These are phyloP conservation scores for Lycocorax pyrrhopterus DNA, from an alignment of 2,113 vertebrate species.

Conservation along the genomic window DNA sequence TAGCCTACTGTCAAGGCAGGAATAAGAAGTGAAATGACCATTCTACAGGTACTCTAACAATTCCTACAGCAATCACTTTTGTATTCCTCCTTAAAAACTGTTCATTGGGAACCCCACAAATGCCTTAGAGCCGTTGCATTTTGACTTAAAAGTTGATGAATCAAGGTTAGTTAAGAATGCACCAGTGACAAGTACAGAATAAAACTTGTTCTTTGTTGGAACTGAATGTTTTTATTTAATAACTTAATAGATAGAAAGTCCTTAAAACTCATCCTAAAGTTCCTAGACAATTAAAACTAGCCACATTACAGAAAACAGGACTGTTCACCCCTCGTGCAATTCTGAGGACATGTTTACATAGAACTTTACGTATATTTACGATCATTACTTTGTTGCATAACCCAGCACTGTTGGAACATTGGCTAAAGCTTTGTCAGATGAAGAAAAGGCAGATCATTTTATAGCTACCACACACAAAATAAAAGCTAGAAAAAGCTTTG, in stretches of 20 bases:
- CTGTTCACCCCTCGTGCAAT: neutral
- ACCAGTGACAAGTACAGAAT: neutral
- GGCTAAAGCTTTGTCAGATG: neutral
- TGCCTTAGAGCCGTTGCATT: neutral
- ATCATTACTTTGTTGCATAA: conserved; percentile 24
- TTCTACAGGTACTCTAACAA: neutral
- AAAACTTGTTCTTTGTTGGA: neutral
- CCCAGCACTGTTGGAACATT: neutral
- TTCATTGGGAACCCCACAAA: neutral
- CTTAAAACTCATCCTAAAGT: neutral
- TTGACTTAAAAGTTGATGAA: neutral
- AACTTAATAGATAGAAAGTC: neutral
- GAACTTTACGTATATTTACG: neutral
- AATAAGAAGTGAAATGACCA: neutral
- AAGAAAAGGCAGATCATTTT: conserved; percentile 32
- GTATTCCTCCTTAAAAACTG: neutral
- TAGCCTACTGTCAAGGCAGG: neutral
- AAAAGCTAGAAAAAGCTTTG: conserved; percentile 27
- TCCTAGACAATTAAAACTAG: neutral
- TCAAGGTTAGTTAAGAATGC: neutral
- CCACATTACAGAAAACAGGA: neutral
- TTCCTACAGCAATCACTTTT: neutral
- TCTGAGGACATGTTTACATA: neutral
- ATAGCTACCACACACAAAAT: neutral
- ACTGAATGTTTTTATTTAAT: neutral